Conservation (phyloP, 2,113 vertebrate species). For the Amblyornis subalaris region DNA sequence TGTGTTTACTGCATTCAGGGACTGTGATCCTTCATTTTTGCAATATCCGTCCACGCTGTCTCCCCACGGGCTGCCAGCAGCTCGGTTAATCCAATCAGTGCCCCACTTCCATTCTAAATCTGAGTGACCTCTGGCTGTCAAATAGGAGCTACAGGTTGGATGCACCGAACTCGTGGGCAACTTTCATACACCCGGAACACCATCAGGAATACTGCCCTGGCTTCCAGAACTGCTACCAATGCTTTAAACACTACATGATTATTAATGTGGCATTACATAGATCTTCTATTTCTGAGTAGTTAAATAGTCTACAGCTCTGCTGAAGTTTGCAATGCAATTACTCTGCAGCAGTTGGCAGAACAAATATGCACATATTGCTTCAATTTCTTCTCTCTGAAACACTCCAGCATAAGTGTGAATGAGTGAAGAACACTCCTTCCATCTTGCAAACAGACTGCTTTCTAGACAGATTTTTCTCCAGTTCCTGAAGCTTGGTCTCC, state of each 20-base stretch:
- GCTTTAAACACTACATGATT: background rate
- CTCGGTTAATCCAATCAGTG: background rate
- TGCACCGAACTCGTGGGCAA: rapidly evolving
- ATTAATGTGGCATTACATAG: background rate
- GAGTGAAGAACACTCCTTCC: background rate
- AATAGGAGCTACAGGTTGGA: background rate
- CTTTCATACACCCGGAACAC: background rate
- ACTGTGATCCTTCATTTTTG: background rate
- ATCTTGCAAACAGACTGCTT: background rate
- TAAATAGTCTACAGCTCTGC: background rate
- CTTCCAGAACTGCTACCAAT: background rate
- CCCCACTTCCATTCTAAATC: background rate
- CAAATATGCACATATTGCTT: background rate
- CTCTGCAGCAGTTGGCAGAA: slow-evolving; percentile 13
- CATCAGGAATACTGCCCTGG: background rate
- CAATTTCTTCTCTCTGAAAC: background rate
- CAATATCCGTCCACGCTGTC: background rate
- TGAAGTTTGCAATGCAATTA: background rate
- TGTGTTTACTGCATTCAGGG: background rate
- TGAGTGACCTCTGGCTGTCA: background rate
- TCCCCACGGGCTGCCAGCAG: background rate
- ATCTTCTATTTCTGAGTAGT: background rate
- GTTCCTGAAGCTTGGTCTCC: background rate
- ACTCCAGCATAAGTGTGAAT: background rate
- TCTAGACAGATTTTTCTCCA: background rate